Base-by-base conservation (phyloP, 2,888 invertebrate species). In the Scaeva pyrastri region DNA sequence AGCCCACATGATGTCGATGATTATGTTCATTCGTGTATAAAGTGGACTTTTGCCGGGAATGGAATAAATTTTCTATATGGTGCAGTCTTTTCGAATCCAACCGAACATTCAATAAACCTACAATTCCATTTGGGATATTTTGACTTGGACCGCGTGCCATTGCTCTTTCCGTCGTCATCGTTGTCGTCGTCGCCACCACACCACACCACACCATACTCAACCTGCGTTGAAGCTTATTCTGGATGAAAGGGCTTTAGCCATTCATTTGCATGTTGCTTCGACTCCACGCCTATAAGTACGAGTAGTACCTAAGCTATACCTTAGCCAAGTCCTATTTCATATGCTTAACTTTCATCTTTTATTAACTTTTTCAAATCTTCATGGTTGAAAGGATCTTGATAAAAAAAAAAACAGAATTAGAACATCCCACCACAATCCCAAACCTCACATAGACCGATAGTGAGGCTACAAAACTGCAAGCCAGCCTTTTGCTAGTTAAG, bases 341-440 rank as follows among this genome's bases (percentile, higher is more conserved):
- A 86, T 82, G 82, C 82, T 86, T 86, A 82, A 82, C 77, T 82
- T 86, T 86, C 82, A 82, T 82, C 86, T 86, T 86, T 86, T 86
- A 86, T 78, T 82, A 86, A 86, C 86, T 86, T 86, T 86, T 86
- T 73, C 81, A 81, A 82, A 86, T 82, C 82, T 82, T 86, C 74
- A 86, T 71, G 86, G 82, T 78, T 78, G 86, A 78, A 70, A 64
- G 78, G 82, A 81, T 78, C 77, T 64, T 10, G 72, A 79, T n/a
- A n/a, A 84, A 81, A 45, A 68, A 55, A 62, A 74, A 23, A 43
- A 66, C 21, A n/a, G n/a, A n/a, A n/a, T n/a, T 14, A 68, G 43
- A 19, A 21, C 16, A 66, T 48, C 60, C 45, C 14, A n/a, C 19
- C 50, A 50, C 21, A 21, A 4, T 2, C 21, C 8, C 23, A 52